Evolutionary conservation across 1,140 invertebrate species (phyloP).

Genomic region (Drosophila sproati): DNA sequence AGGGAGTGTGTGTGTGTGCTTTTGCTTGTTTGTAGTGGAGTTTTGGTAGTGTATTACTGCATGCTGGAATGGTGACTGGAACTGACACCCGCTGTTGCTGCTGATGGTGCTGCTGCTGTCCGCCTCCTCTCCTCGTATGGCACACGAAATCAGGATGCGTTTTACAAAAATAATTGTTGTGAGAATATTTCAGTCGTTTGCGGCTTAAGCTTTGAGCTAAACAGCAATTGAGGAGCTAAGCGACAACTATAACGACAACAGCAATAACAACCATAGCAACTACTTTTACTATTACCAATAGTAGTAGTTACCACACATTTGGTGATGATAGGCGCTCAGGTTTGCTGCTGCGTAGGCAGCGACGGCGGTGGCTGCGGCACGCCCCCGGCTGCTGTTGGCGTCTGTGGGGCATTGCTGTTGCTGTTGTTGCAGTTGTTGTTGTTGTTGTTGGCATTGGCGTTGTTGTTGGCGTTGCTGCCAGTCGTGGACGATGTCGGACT

Average conservation of each 20-base stretch:
- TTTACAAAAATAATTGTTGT: conserved; percentile 74
- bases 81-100: background rate
- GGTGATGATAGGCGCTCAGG: conserved; percentile 25
- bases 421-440: conserved; percentile 29
- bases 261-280: background rate
- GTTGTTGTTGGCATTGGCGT: conserved; percentile 47
- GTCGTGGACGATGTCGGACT: conserved; percentile 83
- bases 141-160: conserved; percentile 75
- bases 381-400: conserved; percentile 36
- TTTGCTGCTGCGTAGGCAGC: conserved; percentile 27
- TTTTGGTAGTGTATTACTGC: conserved; percentile 36
- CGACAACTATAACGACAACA: too few relatives aligned
- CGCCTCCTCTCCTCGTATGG: conserved; percentile 51
- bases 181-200: conserved; percentile 67
- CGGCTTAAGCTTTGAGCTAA: conserved; percentile 33
- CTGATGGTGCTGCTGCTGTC: background rate
- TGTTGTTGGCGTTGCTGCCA: conserved; percentile 48
- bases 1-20: conserved; percentile 36
- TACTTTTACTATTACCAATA: conserved; percentile 20
- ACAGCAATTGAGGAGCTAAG: conserved; percentile 4
- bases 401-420: conserved; percentile 9
- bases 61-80: conserved; percentile 20
- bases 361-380: conserved; percentile 19
- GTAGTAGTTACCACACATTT: conserved; percentile 19
- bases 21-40: conserved; percentile 29